Percentiles rank a stretch among this genome's conserved stretches.
phyloP scores from a whole-genome alignment of 2,797 vertebrate genomes.

The Neoniphon sammara region DNA sequence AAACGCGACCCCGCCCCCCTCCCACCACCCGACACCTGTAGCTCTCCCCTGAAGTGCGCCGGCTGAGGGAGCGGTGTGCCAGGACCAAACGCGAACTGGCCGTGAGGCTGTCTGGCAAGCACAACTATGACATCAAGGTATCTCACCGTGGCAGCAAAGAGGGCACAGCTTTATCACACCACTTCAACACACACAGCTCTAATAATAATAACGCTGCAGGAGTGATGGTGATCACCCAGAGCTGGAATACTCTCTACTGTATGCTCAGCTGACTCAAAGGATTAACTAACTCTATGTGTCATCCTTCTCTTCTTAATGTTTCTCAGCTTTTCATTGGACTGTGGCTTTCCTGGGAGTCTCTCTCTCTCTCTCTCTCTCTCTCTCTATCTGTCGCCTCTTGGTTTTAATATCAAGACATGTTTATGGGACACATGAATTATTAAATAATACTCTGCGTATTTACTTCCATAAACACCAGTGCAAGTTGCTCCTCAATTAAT shows the following conservation, averaged over 20 bases:
- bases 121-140: constrained; percentile 95
- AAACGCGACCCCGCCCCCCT: constrained; percentile 35
- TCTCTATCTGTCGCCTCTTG: constrained; percentile 22
- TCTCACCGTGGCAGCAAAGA: constrained; percentile 31
- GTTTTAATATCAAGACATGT: constrained; percentile 57
- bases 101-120: constrained; percentile 90
- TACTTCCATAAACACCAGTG: constrained; percentile 67
- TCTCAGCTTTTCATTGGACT: constrained; percentile 59
- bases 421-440: constrained; percentile 70
- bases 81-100: constrained; percentile 92
- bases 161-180: constrained; percentile 33
- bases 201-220: constrained; percentile 37
- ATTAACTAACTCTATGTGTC: constrained; percentile 54
- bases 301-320: constrained; percentile 23
- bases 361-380: constrained; percentile 37
- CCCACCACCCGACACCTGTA: constrained; percentile 75
- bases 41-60: constrained; percentile 92
- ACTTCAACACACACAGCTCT: constrained; percentile 29
- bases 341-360: constrained; percentile 57
- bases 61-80: constrained; percentile 92
- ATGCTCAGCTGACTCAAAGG: constrained; percentile 53
- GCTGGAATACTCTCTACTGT: constrained; percentile 54
- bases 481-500: constrained; percentile 67
- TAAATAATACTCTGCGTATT: constrained; percentile 65
- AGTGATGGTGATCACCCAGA: constrained; percentile 48